Conservation (phyloP, 2,888 invertebrate species). For the Melieria omissa region DNA sequence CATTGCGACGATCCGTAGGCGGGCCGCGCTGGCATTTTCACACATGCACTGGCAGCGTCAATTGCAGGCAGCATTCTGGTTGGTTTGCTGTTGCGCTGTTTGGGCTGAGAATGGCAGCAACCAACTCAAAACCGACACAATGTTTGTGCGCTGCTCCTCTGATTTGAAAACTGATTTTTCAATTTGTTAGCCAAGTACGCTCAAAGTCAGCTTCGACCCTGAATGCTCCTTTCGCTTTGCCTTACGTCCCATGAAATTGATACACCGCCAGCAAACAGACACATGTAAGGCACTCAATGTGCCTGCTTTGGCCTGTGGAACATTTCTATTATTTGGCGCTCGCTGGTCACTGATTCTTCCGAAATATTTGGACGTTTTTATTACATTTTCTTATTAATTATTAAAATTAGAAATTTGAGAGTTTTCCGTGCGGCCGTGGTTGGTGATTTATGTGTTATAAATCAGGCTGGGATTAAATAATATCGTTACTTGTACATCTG, state of each 20-base stretch:
- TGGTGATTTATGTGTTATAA: constrained; percentile 19
- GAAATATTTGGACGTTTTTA: constrained; percentile 54
- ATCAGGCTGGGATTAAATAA: no score
- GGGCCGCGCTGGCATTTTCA: constrained; percentile 21
- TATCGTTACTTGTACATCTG: no score
- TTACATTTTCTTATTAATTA: constrained; percentile 51
- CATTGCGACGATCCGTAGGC: constrained; percentile 22
- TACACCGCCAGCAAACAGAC: constrained; percentile 3
- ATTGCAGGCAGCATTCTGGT: no score
- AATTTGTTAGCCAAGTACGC: no score
- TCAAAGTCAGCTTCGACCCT: no score
- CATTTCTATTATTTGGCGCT: constrained; percentile 25
- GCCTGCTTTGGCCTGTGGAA: constrained; percentile 1
- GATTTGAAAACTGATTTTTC: no score
- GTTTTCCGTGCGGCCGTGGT: constrained; percentile 32
- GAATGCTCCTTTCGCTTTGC: no score
- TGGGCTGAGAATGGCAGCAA: no score
- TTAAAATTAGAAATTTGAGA: constrained; percentile 47
- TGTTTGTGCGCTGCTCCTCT: no score
- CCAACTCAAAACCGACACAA: no score
- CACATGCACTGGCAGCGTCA: constrained; percentile 13
- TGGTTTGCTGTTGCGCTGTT: no score
- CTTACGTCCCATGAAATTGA: not conserved
- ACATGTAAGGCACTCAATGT: constrained; percentile 2
- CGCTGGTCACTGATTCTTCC: constrained; percentile 6